phyloP scores from a whole-genome alignment of 2,113 vertebrate genomes.

The Typhlomys cinereus region DNA sequence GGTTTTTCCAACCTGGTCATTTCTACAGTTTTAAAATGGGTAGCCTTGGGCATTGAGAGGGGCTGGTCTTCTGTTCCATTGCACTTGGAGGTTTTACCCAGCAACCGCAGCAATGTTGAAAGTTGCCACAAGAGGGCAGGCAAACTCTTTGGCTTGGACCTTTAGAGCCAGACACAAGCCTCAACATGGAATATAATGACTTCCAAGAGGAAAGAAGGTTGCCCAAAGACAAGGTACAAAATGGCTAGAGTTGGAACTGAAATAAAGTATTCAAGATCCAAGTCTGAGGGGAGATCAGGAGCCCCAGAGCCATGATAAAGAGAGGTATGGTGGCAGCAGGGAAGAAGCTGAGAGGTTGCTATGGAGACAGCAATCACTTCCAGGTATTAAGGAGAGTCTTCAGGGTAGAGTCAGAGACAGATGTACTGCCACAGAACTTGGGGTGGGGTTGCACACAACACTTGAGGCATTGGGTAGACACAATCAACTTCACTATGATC shows the following conservation, averaged over 20 bases:
- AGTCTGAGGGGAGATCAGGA: background rate
- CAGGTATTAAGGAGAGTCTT: background rate
- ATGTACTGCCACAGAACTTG: background rate
- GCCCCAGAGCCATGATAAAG: background rate
- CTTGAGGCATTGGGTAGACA: background rate
- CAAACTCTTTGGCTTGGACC: slow-evolving; percentile 33
- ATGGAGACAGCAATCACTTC: background rate
- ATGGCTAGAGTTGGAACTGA: background rate
- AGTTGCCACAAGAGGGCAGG: slow-evolving; percentile 61
- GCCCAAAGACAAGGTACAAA: background rate
- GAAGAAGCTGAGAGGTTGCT: background rate
- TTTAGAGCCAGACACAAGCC: background rate
- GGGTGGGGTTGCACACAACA: background rate
- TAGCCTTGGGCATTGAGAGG: background rate
- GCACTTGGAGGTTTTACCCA: slow-evolving; percentile 2
- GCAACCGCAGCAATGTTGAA: background rate
- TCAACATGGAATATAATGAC: background rate
- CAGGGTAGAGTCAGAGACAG: background rate
- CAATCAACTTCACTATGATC: slow-evolving; percentile 17
- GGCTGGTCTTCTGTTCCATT: background rate
- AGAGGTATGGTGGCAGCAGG: background rate
- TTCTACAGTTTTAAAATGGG: background rate
- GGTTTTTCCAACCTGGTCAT: slow-evolving; percentile 2
- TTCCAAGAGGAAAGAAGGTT: background rate
- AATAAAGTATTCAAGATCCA: background rate